phyloP scores from a whole-genome alignment of 2,888 invertebrate genomes.

The Agapostemon virescens region DNA sequence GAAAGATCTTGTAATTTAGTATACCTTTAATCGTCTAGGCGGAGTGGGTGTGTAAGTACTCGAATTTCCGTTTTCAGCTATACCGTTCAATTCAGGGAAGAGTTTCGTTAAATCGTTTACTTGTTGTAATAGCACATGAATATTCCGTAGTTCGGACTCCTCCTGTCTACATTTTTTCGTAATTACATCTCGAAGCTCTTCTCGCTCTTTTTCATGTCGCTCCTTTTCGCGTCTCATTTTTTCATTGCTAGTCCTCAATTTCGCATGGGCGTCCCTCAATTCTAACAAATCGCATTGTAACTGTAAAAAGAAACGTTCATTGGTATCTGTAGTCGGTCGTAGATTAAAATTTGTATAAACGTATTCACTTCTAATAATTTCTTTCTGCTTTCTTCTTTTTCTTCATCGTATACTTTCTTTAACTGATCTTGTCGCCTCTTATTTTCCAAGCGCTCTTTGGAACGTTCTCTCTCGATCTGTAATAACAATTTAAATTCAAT shows the following conservation, averaged over 20 bases:
- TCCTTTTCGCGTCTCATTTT: slow-evolving; percentile 94
- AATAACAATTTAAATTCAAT: slow-evolving; percentile 49
- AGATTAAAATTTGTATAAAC: background rate
- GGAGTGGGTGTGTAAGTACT: slow-evolving; percentile 85
- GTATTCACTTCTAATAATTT: slow-evolving; percentile 84
- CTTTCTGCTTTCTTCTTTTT: slow-evolving; percentile 92
- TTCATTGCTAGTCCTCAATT: slow-evolving; percentile 93
- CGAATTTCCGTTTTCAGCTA: slow-evolving; percentile 80
- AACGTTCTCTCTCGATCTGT: slow-evolving; percentile 92
- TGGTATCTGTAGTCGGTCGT: background rate
- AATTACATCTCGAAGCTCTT: slow-evolving; percentile 82
- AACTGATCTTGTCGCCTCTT: slow-evolving; percentile 92
- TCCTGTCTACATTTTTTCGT: slow-evolving; percentile 81
- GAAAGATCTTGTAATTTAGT: background rate
- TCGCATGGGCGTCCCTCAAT: slow-evolving; percentile 94
- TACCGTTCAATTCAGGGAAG: slow-evolving; percentile 85
- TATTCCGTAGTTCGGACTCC: slow-evolving; percentile 87
- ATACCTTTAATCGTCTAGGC: slow-evolving; percentile 85
- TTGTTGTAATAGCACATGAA: slow-evolving; percentile 88
- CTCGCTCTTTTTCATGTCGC: slow-evolving; percentile 90
- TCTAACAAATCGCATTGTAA: slow-evolving; percentile 94
- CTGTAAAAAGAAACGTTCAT: slow-evolving; percentile 75
- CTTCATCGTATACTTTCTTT: slow-evolving; percentile 92
- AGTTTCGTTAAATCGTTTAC: slow-evolving; percentile 90
- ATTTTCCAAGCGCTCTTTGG: slow-evolving; percentile 92